Conservation (phyloP, 2,113 vertebrate species). For the Mesitornis unicolor region DNA sequence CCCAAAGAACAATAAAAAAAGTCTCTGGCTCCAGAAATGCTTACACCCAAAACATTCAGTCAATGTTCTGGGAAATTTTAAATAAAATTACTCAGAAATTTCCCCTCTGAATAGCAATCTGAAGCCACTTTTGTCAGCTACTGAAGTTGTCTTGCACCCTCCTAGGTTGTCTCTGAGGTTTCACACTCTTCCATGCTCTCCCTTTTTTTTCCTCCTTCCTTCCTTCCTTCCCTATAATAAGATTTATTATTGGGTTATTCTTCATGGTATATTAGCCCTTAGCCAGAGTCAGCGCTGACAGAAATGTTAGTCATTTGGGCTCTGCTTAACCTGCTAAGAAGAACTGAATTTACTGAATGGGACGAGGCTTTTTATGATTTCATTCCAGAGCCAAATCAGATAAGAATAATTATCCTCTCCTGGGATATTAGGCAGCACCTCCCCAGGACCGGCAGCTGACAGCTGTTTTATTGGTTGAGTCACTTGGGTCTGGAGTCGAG, state of each 20-base stretch:
- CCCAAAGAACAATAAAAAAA: neutral
- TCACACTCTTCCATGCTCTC: neutral
- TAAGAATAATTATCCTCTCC: slow-evolving; percentile 89
- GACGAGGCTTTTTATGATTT: slow-evolving; percentile 83
- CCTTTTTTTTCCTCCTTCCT: neutral
- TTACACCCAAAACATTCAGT: neutral
- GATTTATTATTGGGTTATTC: slow-evolving; percentile 69
- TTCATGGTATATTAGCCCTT: slow-evolving; percentile 70
- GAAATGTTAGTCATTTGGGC: slow-evolving; percentile 77
- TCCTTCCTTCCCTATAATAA: slow-evolving; percentile 16
- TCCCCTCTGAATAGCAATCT: neutral
- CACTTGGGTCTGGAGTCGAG: slow-evolving; percentile 68
- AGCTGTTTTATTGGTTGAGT: slow-evolving; percentile 78
- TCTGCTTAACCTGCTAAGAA: slow-evolving; percentile 77
- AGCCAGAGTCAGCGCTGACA: slow-evolving; percentile 60
- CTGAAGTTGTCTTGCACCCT: slow-evolving; percentile 15
- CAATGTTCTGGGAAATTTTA: neutral
- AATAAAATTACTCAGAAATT: neutral
- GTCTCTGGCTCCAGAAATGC: neutral
- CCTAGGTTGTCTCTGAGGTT: neutral
- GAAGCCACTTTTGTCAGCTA: neutral
- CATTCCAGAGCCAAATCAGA: slow-evolving; percentile 91
- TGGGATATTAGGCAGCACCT: slow-evolving; percentile 87
- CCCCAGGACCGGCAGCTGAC: slow-evolving; percentile 84
- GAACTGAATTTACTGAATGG: slow-evolving; percentile 77